A percentile compares a stretch with the other conserved stretches of the same genome.
Evolutionary conservation across 2,113 vertebrate genomes (phyloP).

Genomic region (Pluvialis apricaria): DNA sequence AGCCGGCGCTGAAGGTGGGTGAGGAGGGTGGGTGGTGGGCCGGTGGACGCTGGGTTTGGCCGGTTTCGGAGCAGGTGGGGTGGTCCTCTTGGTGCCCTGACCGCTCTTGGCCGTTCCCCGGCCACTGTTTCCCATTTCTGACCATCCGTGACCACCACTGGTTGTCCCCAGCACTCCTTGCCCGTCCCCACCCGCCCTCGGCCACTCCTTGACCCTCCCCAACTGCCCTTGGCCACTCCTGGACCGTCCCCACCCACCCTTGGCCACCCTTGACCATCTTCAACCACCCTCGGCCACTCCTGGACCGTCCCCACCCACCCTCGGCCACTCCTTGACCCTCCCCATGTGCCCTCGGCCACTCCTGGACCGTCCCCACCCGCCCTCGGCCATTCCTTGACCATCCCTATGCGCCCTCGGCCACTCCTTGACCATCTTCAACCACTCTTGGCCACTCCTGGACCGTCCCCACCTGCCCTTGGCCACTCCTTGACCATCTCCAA

Average conservation of each 20-base stretch:
- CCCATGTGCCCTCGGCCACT: too few relatives aligned
- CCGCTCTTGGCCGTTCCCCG: too few relatives aligned
- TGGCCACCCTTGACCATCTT: neutral
- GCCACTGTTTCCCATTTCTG: too few relatives aligned
- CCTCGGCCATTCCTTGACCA: neutral
- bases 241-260: fast-evolving
- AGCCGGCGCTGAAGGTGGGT: neutral
- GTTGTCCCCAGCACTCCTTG: too few relatives aligned
- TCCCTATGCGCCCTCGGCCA: neutral
- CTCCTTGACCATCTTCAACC: too few relatives aligned
- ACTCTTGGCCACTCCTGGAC: neutral
- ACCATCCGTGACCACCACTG: neutral
- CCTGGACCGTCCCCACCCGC: too few relatives aligned
- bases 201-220: neutral
- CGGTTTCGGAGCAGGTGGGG: neutral
- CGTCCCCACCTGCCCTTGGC: fast-evolving
- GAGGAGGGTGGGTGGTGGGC: neutral
- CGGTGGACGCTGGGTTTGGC: fast-evolving
- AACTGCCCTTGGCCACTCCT: too few relatives aligned
- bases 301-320: neutral
- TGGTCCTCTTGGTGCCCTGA: neutral
- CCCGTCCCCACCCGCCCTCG: fast-evolving
- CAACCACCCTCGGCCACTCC: neutral
- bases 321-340: neutral
- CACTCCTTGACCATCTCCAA: fast-evolving